These are phyloP conservation scores for Enteromius unitaeniatus DNA, from an alignment of 2,797 vertebrate genomes.

Conservation along the genomic window DNA sequence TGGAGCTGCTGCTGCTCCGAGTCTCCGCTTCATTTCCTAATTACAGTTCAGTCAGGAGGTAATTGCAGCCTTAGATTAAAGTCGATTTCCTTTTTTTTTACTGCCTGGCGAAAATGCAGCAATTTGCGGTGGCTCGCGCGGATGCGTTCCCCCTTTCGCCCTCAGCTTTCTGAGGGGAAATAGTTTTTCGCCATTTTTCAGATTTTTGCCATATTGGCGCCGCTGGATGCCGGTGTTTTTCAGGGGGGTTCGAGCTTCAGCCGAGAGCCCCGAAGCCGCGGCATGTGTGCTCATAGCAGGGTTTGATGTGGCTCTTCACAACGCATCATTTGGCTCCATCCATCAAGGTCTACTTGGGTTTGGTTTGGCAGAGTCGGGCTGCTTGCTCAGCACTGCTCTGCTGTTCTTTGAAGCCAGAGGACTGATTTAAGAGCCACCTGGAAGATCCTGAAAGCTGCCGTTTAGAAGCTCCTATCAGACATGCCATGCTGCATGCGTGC, in stretches of 20 bases:
- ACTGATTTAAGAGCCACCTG: conserved; percentile 65
- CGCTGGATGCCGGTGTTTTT: not conserved
- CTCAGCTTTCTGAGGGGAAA: conserved; percentile 8
- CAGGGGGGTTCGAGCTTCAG: conserved; percentile 64
- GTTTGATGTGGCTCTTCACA: conserved; percentile 79
- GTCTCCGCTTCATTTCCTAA: conserved; percentile 76
- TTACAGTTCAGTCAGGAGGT: conserved; percentile 78
- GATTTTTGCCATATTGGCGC: conserved; percentile 55
- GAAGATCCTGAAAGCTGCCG: not conserved
- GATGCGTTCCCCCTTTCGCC: conserved; percentile 61
- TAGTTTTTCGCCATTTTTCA: conserved; percentile 44
- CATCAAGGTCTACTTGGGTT: conserved; percentile 75
- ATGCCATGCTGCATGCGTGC: not conserved
- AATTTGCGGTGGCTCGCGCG: conserved; percentile 75
- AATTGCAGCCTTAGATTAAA: conserved; percentile 83
- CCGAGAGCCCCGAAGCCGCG: conserved; percentile 60
- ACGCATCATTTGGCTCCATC: conserved; percentile 77
- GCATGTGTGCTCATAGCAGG: conserved; percentile 70
- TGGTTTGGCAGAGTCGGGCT: conserved; percentile 74
- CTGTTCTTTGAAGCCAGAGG: conserved; percentile 67
- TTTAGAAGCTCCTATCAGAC: not conserved
- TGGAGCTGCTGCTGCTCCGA: conserved; percentile 40
- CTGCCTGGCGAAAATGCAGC: conserved; percentile 73
- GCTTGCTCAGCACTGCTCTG: conserved; percentile 72
- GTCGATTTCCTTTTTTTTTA: conserved; percentile 71